Base-by-base conservation (phyloP, 2,113 vertebrate species). In the Crypturellus undulatus region DNA sequence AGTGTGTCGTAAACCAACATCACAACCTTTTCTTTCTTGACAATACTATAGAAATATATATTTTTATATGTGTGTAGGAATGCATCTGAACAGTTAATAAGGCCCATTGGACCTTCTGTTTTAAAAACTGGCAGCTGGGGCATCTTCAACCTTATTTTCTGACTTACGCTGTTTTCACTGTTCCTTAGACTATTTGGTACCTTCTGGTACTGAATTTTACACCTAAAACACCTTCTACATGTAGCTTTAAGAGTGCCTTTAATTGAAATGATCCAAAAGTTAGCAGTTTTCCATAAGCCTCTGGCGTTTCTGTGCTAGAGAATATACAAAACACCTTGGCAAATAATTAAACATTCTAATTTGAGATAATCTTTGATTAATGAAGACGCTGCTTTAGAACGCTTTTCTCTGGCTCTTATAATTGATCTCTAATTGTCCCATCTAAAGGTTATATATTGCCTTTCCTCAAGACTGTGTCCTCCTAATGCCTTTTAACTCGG, bases 371-470 rank as follows among this genome's bases (percentile, higher is more conserved):
- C 90, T 93, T 84, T 97, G 95, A 97, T 97, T 95, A 95, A 96
- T 96, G 95, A 96, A 93, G 94, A 94, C 92, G 72, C 83, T 81
- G 52, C 92, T 90, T 94, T 86, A 2, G 3, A 89, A 95, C 80
- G 62, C 65, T 97, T 83, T 94, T 94, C 92, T 93, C 79, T 72
- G 30, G 69, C 77, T 94, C 87, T 81, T 88, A 93, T 96, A 97
- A 96, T 94, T 97, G 96, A 97, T 97, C 92, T 95, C 80, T 96
- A 95, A 97, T 96, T 97, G 90, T 96, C 62, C 83, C 86, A 84
- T 81, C 88, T 96, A 96, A 97, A 97, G 96, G 96, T 97, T 97
- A 96, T 96, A 84, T 96, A 97, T 96, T 89, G 96, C 95, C 96
- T 96, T 87, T 96, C 85, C 93, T 96, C 85, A 75, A 92, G 72